Conservation (phyloP, 2,113 vertebrate genomes). For the Ochotona curzoniae region DNA sequence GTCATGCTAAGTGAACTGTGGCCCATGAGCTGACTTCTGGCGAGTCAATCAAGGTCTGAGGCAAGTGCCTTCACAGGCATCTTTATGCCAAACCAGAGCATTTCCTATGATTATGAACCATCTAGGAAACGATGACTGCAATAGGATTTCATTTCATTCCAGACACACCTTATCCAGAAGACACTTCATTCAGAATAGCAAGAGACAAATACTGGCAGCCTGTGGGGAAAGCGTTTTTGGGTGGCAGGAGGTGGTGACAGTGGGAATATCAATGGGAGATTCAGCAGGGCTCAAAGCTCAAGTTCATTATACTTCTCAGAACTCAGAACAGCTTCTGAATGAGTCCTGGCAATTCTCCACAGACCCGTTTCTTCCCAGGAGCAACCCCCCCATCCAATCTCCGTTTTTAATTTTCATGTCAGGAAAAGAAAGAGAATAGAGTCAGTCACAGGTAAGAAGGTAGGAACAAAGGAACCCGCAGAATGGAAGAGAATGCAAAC, state of each 20-base stretch:
- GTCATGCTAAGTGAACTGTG: constrained; percentile 72
- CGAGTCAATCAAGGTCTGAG: constrained; percentile 78
- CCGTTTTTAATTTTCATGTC: constrained; percentile 52
- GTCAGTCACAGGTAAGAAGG: not conserved
- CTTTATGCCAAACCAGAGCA: not conserved
- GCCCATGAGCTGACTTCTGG: constrained; percentile 78
- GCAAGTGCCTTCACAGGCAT: constrained; percentile 41
- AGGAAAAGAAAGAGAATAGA: constrained; percentile 60
- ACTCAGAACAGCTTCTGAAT: constrained; percentile 77
- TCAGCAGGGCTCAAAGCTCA: constrained; percentile 66
- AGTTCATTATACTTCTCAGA: constrained; percentile 73
- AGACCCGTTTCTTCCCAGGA: constrained; percentile 65
- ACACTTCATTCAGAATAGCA: constrained; percentile 71
- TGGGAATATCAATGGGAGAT: constrained; percentile 65
- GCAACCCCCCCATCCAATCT: constrained; percentile 41
- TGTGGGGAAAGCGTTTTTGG: constrained; percentile 63
- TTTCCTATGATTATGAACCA: constrained; percentile 70
- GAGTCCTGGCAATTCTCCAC: constrained; percentile 68
- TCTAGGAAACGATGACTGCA: constrained; percentile 5
- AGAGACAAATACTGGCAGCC: constrained; percentile 45
- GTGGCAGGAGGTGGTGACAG: not conserved
- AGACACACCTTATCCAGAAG: constrained; percentile 66
- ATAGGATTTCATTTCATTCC: constrained; percentile 34
- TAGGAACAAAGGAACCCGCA: constrained; percentile 64
- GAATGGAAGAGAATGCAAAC: constrained; percentile 45